phyloP scores from a whole-genome alignment of 2,888 invertebrate genomes.

The Slavum lentiscoides region DNA sequence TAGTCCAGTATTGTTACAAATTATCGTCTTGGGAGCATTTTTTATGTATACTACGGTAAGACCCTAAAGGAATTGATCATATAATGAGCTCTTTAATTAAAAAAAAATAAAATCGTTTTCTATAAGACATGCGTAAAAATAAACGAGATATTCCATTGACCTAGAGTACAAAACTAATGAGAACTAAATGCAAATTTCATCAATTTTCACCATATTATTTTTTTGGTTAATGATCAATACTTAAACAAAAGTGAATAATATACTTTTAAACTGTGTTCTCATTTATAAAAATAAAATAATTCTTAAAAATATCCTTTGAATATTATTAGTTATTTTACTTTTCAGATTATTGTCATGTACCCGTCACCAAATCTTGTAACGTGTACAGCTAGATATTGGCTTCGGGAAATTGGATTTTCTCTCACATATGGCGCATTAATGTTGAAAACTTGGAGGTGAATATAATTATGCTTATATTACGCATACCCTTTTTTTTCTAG shows the following conservation, averaged over 20 bases:
- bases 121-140: not conserved
- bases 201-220: not conserved
- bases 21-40: constrained; percentile 90
- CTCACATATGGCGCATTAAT: constrained; percentile 92
- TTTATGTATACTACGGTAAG: constrained; percentile 89
- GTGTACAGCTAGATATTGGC: constrained; percentile 88
- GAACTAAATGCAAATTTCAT: not conserved
- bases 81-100: constrained; percentile 11
- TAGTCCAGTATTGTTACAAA: constrained; percentile 85
- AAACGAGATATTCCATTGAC: not conserved
- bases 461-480: not conserved
- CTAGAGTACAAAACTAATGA: not conserved
- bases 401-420: constrained; percentile 91
- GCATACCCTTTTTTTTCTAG: no score
- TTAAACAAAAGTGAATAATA: not conserved
- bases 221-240: not conserved
- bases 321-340: not conserved
- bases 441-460: constrained; percentile 95
- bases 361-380: constrained; percentile 86
- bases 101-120: constrained; percentile 7
- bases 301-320: not conserved
- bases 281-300: not conserved
- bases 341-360: constrained; percentile 87
- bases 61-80: not conserved
- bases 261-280: not conserved